Conservation (phyloP, 2,113 vertebrate species). For the Catharus fuscescens region DNA sequence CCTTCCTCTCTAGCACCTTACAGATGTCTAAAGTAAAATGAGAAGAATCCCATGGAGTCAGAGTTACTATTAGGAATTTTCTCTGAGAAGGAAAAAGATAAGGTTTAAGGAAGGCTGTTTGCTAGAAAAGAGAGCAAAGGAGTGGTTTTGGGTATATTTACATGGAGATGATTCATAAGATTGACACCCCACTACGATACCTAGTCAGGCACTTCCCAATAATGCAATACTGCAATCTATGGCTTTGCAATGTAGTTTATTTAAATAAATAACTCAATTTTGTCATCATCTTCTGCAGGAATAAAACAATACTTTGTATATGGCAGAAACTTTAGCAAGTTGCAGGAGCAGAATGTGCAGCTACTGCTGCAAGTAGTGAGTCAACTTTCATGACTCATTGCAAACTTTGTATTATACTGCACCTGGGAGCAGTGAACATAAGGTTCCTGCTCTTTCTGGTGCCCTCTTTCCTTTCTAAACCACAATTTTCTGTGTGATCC, state of each 20-base stretch:
- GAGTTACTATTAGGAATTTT: neutral
- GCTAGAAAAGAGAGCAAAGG: neutral
- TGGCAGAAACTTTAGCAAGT: neutral
- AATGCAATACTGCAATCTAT: neutral
- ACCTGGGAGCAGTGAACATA: neutral
- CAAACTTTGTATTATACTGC: neutral
- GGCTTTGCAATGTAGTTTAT: neutral
- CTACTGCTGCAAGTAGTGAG: neutral
- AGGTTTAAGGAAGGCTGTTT: neutral
- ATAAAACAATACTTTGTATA: neutral
- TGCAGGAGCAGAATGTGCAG: neutral
- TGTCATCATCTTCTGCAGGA: neutral
- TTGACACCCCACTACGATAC: neutral
- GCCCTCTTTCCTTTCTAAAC: neutral
- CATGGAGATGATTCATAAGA: neutral
- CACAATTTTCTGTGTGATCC: neutral
- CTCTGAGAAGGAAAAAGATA: neutral
- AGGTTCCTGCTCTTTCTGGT: neutral
- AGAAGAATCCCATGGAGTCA: neutral
- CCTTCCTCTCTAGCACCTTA: neutral
- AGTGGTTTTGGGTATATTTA: neutral
- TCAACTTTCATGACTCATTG: neutral
- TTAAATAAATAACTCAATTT: neutral
- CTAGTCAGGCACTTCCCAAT: neutral
- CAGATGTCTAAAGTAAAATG: neutral